Conservation (phyloP, 2,797 vertebrate species). For the Lagodon rhomboides region DNA sequence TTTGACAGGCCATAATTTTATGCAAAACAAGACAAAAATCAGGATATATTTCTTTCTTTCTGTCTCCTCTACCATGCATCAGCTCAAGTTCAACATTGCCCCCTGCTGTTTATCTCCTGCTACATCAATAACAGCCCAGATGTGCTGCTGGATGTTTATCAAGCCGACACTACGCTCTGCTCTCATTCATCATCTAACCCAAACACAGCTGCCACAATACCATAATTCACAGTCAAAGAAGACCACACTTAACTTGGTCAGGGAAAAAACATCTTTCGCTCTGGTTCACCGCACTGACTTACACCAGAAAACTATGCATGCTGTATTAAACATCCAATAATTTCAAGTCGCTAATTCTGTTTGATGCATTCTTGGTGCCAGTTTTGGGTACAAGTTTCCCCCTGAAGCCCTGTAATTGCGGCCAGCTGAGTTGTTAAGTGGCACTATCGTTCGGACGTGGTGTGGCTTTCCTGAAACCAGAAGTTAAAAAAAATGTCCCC, state of each 20-base stretch:
- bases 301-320: slow-evolving; percentile 36
- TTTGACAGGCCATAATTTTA: neutral
- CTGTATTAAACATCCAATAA: slow-evolving; percentile 39
- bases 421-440: slow-evolving; percentile 53
- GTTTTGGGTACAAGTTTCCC: slow-evolving; percentile 40
- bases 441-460: slow-evolving; percentile 51
- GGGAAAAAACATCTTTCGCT: slow-evolving; percentile 39
- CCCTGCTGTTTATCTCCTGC: slow-evolving; percentile 72
- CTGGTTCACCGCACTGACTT: slow-evolving; percentile 39
- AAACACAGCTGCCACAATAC: slow-evolving; percentile 51
- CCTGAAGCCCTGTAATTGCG: slow-evolving; percentile 70
- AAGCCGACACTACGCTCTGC: slow-evolving; percentile 21
- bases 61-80: slow-evolving; percentile 8
- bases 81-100: slow-evolving; percentile 76
- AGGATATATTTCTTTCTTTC: neutral
- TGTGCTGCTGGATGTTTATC: slow-evolving; percentile 42
- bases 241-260: slow-evolving; percentile 34
- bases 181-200: slow-evolving; percentile 38
- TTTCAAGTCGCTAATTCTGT: slow-evolving; percentile 35
- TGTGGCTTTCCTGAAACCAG: slow-evolving; percentile 48
- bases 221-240: slow-evolving; percentile 43
- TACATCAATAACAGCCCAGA: slow-evolving; percentile 45
- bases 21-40: neutral
- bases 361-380: slow-evolving; percentile 46
- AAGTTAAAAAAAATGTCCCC: slow-evolving; percentile 30